Percentiles rank a stretch among this genome's conserved stretches.
phyloP scores from a whole-genome alignment of 2,797 vertebrate species.

The Lutjanus campechanus region DNA sequence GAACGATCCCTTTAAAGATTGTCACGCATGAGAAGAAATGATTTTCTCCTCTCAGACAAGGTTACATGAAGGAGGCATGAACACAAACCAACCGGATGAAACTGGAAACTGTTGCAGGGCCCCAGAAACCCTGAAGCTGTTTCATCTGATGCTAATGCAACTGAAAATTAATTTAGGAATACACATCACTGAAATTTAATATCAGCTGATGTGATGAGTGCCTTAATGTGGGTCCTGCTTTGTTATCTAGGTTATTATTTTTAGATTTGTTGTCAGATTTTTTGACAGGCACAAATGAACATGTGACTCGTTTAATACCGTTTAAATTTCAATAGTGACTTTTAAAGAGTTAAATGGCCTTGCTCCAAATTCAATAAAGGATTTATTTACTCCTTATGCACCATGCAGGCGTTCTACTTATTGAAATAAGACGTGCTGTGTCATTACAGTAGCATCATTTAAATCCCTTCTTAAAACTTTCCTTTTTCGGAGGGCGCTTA shows the following conservation, averaged over 20 bases:
- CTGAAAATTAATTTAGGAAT: not conserved
- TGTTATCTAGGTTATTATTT: no score
- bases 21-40: slow-evolving; percentile 14
- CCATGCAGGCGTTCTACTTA: no score
- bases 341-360: no score
- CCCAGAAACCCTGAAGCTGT: not conserved
- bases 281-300: no score
- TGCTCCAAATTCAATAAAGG: no score
- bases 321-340: no score
- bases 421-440: not conserved
- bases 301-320: no score
- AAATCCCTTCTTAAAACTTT: not conserved
- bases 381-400: no score
- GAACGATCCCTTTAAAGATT: not conserved
- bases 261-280: no score
- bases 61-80: slow-evolving; percentile 40
- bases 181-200: not conserved
- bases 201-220: not conserved
- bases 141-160: not conserved
- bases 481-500: not conserved
- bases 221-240: not conserved
- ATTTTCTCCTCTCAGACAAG: slow-evolving; percentile 36
- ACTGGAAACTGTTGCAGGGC: not conserved
- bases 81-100: slow-evolving; percentile 6
- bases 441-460: not conserved